Evolutionary conservation across 2,113 vertebrate species (phyloP), one percentile per base, ranked within the genome.

Genomic region (Oophaga pumilio): DNA sequence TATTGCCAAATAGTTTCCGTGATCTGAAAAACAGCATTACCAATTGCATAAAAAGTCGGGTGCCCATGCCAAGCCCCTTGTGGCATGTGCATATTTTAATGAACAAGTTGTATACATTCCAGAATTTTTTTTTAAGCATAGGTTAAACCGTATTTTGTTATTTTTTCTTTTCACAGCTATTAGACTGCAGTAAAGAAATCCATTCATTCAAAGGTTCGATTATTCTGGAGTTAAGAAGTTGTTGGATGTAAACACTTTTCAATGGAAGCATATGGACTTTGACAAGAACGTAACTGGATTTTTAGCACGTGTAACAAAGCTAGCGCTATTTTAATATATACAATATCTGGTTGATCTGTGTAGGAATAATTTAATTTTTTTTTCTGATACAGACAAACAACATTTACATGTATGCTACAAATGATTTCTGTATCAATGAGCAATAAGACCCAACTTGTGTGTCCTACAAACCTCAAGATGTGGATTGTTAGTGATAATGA

Each of bases 161-260:
- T n/a, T n/a, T 87, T 93, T 91, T 90, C n/a, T 6, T 91, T 92
- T 76, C 91, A 82, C 80, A 96, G 95, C 89, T 96, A 96, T 90
- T 96, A 94, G 92, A 86, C 90, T 81, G 73, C 89, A 91, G 92
- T 91, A 89, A 90, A 91, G 73, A 91, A 91, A 93, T 91, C 33
- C 33, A 43, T 43, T 43, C 86, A 93, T 91, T 91, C 24, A n/a
- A 89, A 89, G 93, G 90, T 90, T 91, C 91, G 88, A 90, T 89
- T 92, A 62, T 52, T 93, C 89, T 90, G 91, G 93, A 93, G 91
- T 91, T 92, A 91, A 77, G n/a, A 89, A 87, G 91, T 91, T 90
- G 90, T 93, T 91, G 91, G 93, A 94, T 89, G 90, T 92, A 92
- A 92, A 92, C 90, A 91, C 90, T 94, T 93, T 88, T 92, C 91